Evolutionary conservation across 2,888 invertebrate genomes (phyloP).

Genomic region (Carabus problematicus): DNA sequence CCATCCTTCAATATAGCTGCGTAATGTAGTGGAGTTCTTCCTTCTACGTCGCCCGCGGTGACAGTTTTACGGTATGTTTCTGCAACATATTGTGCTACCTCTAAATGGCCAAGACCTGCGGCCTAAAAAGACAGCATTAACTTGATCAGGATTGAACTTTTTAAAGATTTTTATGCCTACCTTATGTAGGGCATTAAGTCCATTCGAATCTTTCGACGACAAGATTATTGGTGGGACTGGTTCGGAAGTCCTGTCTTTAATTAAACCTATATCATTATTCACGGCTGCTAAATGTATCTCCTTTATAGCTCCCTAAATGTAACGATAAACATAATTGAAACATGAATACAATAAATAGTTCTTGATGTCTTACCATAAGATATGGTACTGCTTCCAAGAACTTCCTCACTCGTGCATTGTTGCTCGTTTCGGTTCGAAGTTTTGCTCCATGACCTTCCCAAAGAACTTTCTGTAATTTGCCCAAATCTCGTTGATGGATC

Average conservation of each 20-base stretch:
- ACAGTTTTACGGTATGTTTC: slow-evolving; percentile 73
- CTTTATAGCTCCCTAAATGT: slow-evolving; percentile 75
- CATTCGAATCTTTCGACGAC: slow-evolving; percentile 79
- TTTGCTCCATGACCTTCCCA: slow-evolving; percentile 91
- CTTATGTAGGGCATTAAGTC: slow-evolving; percentile 87
- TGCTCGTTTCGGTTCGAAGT: slow-evolving; percentile 83
- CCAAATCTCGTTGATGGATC: slow-evolving; percentile 92
- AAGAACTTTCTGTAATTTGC: slow-evolving; percentile 83
- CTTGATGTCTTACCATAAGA: slow-evolving; percentile 74
- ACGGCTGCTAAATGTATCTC: slow-evolving; percentile 81
- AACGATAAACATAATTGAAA: slow-evolving; percentile 1
- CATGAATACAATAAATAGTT: slow-evolving; percentile 12
- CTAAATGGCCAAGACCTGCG: slow-evolving; percentile 79
- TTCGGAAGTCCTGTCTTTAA: slow-evolving; percentile 71
- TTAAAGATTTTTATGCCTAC: slow-evolving; percentile 56
- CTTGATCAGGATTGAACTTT: neutral
- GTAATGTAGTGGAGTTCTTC: slow-evolving; percentile 88
- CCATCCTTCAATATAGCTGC: slow-evolving; percentile 83
- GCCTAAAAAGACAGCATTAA: slow-evolving; percentile 63
- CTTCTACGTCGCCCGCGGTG: slow-evolving; percentile 78
- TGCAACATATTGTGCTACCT: slow-evolving; percentile 77
- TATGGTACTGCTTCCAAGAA: slow-evolving; percentile 94
- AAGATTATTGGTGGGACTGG: slow-evolving; percentile 76
- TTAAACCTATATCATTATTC: slow-evolving; percentile 75
- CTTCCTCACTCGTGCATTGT: slow-evolving; percentile 79